Evolutionary conservation across 2,797 vertebrate species (phyloP), one percentile per base, ranked within the genome.

Genomic region (Xenopus petersii): DNA sequence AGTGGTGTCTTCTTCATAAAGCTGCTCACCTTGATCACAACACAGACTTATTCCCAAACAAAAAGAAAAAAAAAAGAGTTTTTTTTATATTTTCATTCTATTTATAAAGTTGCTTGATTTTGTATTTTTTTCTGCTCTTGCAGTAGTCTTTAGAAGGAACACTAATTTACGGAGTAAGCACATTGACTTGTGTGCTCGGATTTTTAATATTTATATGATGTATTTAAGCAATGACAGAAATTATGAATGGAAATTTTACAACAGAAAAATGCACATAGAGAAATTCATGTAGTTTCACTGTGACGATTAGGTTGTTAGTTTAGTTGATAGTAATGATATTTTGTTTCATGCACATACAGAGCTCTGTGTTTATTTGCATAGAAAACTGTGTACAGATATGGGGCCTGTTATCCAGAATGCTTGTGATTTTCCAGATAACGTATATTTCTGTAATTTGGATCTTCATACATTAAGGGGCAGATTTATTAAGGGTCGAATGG

Each of bases 101-200:
- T 78, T 82, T 81, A 86, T 82, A 73, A 82, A 75, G 70, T 51
- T 30, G 77, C 72, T 65, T 55, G 81, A 63, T 79, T 64, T 78
- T 72, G 83, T 77, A 79, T 81, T 86, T 87, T 21, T 83, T 77
- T 64, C 83, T 85, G 81, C 82, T 83, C 81, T 86, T 86, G 62
- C 62, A 64, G 15, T 47, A 42, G 62, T 64, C 58, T 46, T 63
- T 64, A 47, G 16, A 75, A 12, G 11, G 49, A 80, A 81, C 74
- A n/a, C 0, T 0, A 80, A 81, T 75, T 21, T 24, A 56, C 2
- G 2, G 55, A 30, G 58, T 60, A 17, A 56, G n/a, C n/a, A 17
- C 54, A 17, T 5, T 15, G 21, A 60, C 12, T 30, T 30, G 2
- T 26, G 58, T 60, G 58, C 58, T 60, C 26, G 12, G 9, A 24